A percentile compares a stretch with the other conserved stretches of the same genome.
Evolutionary conservation across 2,113 vertebrate genomes (phyloP).

Genomic region (Notothenia coriiceps): DNA sequence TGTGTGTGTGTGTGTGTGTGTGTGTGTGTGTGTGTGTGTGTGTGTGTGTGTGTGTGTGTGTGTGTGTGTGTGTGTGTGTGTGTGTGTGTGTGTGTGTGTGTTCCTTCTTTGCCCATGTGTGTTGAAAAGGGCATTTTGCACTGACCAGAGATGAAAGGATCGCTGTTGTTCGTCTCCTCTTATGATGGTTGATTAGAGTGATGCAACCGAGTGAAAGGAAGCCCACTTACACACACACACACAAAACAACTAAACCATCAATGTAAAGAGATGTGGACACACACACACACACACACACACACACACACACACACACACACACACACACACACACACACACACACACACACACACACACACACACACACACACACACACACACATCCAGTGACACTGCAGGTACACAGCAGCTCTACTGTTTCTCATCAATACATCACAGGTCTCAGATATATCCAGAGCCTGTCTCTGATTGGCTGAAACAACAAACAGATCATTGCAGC

Average conservation of each 20-base stretch:
- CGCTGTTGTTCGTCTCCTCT: constrained; percentile 52
- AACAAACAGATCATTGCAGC: too few relatives aligned
- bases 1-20: constrained; percentile 24
- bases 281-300: constrained; percentile 6
- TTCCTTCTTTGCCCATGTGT: not conserved
- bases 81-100: constrained; percentile 15
- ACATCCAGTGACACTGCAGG: too few relatives aligned
- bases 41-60: constrained; percentile 20
- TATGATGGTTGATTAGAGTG: constrained; percentile 65
- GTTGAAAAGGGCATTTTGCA: constrained; percentile 51
- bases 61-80: constrained; percentile 24
- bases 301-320: constrained; percentile 15
- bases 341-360: too few relatives aligned
- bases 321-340: not conserved
- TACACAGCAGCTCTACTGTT: too few relatives aligned
- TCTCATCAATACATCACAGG: too few relatives aligned
- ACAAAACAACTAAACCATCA: constrained; percentile 43
- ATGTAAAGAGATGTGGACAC: constrained; percentile 6
- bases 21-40: constrained; percentile 22
- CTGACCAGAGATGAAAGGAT: constrained; percentile 73
- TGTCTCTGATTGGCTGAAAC: too few relatives aligned
- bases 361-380: too few relatives aligned
- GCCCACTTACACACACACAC: constrained; percentile 29
- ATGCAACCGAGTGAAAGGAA: constrained; percentile 77
- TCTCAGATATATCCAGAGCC: too few relatives aligned